phyloP scores from a whole-genome alignment of 2,888 invertebrate species.

The Eudasyphora cyanicolor region DNA sequence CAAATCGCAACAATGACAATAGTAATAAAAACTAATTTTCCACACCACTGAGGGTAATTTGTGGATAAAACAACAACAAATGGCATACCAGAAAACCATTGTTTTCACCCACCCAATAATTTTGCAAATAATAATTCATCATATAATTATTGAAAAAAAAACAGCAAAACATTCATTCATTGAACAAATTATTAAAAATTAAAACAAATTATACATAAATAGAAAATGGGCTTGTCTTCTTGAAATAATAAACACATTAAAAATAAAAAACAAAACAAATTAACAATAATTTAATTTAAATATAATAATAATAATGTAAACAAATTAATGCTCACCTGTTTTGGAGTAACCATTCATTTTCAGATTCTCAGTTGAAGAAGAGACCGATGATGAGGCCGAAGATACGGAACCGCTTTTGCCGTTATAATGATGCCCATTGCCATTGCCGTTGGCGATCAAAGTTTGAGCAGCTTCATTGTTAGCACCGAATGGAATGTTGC shows the following conservation, averaged over 20 bases:
- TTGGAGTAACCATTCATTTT: conserved; percentile 76
- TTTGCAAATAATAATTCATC: conserved; percentile 41
- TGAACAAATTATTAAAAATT: conserved; percentile 22
- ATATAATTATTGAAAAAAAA: conserved; percentile 35
- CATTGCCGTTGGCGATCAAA: conserved; percentile 69
- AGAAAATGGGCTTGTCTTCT: conserved; percentile 10
- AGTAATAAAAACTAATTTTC: conserved; percentile 4
- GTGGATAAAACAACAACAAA: neutral
- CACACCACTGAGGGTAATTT: neutral
- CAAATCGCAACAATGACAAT: too few species aligned
- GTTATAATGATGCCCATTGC: conserved; percentile 73
- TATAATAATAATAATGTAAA: conserved; percentile 26
- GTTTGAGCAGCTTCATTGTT: conserved; percentile 75
- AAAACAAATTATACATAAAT: conserved; percentile 13
- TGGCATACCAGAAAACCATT: neutral
- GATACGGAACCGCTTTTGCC: conserved; percentile 78
- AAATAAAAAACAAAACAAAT: neutral
- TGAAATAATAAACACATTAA: neutral
- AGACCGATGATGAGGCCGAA: conserved; percentile 77
- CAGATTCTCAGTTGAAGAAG: conserved; percentile 78
- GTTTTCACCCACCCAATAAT: conserved; percentile 37
- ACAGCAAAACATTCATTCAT: neutral
- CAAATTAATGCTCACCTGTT: conserved; percentile 73
- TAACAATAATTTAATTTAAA: neutral
- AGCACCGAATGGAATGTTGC: conserved; percentile 81